phyloP scores from a whole-genome alignment of 1,140 invertebrate species.

The Drosophila sechellia region DNA sequence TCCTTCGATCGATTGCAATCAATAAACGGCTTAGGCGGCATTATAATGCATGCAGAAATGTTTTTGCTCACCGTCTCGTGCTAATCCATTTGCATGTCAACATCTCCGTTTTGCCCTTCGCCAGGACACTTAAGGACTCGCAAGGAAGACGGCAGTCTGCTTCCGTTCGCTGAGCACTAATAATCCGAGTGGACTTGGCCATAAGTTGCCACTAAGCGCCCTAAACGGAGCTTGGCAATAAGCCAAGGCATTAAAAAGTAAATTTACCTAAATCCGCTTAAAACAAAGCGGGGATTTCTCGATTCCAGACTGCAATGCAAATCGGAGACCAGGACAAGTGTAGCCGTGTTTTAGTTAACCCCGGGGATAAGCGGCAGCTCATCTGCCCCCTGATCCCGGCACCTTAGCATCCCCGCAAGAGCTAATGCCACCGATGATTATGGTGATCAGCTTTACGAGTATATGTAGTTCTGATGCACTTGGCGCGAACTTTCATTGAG shows the following conservation, averaged over 20 bases:
- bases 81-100: slow-evolving; percentile 80
- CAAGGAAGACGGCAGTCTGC: slow-evolving; percentile 8
- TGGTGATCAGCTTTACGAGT: slow-evolving; percentile 3
- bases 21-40: slow-evolving; percentile 78
- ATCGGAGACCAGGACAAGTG: slow-evolving; percentile 24
- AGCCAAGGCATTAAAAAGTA: slow-evolving; percentile 80
- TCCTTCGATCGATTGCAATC: slow-evolving; percentile 76
- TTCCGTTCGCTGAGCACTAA: slow-evolving; percentile 57
- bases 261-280: slow-evolving; percentile 75
- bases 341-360: slow-evolving; percentile 43
- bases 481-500: slow-evolving; percentile 43
- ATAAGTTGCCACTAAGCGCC: slow-evolving; percentile 68
- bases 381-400: slow-evolving; percentile 19
- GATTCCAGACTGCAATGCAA: not conserved
- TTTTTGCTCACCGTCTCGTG: slow-evolving; percentile 44
- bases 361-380: slow-evolving; percentile 31
- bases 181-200: slow-evolving; percentile 39
- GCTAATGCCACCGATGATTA: slow-evolving; percentile 1
- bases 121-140: slow-evolving; percentile 1
- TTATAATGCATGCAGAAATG: slow-evolving; percentile 56
- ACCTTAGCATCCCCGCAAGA: not conserved
- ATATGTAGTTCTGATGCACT: slow-evolving; percentile 1
- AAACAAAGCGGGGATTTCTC: slow-evolving; percentile 46
- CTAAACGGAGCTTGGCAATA: slow-evolving; percentile 76
- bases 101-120: not conserved